Percentiles rank a stretch among this genome's conserved stretches.
Evolutionary conservation across 1,140 invertebrate species (phyloP).

Genomic region (Drosophila triauraria): DNA sequence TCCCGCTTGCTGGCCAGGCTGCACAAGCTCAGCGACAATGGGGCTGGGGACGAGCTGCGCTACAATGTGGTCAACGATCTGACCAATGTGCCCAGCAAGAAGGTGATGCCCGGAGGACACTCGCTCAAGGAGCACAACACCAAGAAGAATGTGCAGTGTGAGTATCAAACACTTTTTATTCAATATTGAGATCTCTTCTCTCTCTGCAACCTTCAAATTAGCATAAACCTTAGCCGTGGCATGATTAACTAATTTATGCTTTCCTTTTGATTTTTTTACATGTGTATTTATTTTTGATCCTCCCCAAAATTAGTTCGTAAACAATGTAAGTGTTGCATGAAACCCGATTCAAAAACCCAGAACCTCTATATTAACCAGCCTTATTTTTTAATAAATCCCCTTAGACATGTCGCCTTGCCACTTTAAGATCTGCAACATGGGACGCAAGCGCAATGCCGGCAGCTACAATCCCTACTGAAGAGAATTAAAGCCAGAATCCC

Average conservation of each 20-base stretch:
- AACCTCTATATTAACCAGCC: neutral
- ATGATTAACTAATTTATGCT: conserved; percentile 45
- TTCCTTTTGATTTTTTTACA: conserved; percentile 44
- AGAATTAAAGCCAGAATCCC: neutral
- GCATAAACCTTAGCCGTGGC: conserved; percentile 1
- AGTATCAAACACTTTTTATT: conserved; percentile 26
- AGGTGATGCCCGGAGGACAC: conserved; percentile 28
- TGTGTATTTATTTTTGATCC: conserved; percentile 26
- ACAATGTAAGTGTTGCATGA: conserved; percentile 82
- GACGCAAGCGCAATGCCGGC: conserved; percentile 74
- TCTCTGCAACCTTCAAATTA: neutral
- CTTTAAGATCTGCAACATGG: conserved; percentile 83
- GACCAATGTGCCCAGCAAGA: conserved; percentile 58
- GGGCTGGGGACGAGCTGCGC: conserved; percentile 30
- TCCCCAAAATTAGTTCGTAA: conserved; percentile 69
- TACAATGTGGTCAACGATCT: conserved; percentile 47
- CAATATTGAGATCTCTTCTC: neutral
- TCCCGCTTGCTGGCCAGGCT: conserved; percentile 60
- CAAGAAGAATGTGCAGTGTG: conserved; percentile 82
- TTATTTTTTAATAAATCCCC: neutral
- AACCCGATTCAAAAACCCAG: neutral
- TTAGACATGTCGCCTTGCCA: conserved; percentile 81
- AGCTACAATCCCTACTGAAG: conserved; percentile 46
- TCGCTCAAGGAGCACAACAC: conserved; percentile 66
- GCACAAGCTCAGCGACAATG: conserved; percentile 52